Evolutionary conservation across 2,113 vertebrate genomes (phyloP).

Genomic region (Microcebus tavaratra): DNA sequence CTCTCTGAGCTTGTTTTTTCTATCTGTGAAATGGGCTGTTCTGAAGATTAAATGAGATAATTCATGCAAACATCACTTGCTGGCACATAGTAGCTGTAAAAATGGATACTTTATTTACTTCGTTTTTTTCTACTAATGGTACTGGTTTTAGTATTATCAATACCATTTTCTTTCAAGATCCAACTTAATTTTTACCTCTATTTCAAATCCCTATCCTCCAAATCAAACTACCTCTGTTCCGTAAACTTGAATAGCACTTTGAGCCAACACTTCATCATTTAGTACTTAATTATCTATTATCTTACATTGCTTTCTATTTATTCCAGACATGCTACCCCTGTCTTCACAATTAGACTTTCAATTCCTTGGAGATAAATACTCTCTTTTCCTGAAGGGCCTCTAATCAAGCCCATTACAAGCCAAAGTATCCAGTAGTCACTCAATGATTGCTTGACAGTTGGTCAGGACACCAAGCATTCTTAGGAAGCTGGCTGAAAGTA

Average conservation of each 20-base stretch:
- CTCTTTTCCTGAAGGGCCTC: not conserved
- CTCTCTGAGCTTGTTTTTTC: slow-evolving; percentile 15
- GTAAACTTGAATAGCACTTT: not conserved
- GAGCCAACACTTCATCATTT: not conserved
- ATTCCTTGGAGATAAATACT: not conserved
- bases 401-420: not conserved
- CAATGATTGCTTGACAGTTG: not conserved
- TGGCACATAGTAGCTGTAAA: not conserved
- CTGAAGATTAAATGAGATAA: not conserved
- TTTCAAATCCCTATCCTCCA: not conserved
- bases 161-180: not conserved
- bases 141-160: not conserved
- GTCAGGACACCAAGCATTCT: not conserved
- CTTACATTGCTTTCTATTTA: not conserved
- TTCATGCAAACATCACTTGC: not conserved
- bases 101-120: not conserved
- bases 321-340: not conserved
- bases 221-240: not conserved
- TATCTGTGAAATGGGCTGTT: not conserved
- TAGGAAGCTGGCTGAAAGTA: not conserved
- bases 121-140: not conserved
- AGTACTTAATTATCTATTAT: not conserved
- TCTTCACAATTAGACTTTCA: slow-evolving; percentile 23
- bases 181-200: slow-evolving; percentile 29
- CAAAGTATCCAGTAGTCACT: not conserved